Percentiles rank a stretch among this genome's conserved stretches.
Conservation (phyloP, 2,113 vertebrate genomes). For the Micronisus gabar region DNA sequence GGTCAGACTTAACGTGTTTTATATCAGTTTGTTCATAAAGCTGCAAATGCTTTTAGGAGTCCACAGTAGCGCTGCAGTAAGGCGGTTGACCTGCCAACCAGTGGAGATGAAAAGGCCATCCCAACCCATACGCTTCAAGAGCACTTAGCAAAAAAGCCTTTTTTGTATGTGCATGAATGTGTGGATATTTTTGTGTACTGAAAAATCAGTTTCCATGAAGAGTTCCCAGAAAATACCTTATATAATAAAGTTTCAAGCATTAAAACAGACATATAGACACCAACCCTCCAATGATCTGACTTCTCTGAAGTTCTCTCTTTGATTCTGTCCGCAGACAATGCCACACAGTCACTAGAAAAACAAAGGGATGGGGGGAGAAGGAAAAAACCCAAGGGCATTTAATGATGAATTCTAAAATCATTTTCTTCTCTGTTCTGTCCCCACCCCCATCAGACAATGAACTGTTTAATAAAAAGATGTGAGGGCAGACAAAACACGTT, state of each 20-base stretch:
- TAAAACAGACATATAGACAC: neutral
- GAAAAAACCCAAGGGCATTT: neutral
- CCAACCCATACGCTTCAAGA: neutral
- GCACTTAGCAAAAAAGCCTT: neutral
- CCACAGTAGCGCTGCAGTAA: neutral
- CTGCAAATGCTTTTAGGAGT: constrained; percentile 11
- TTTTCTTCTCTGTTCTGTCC: neutral
- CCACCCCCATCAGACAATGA: neutral
- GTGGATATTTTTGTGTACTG: neutral
- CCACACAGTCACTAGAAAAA: neutral
- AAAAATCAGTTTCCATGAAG: neutral
- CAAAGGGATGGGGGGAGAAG: accelerated
- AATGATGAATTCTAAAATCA: constrained; percentile 14
- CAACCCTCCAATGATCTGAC: neutral
- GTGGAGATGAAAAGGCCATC: neutral
- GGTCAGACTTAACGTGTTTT: neutral
- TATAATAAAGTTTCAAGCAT: neutral
- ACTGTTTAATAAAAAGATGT: neutral
- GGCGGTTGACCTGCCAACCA: neutral
- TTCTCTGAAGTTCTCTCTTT: neutral
- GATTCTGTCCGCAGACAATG: neutral
- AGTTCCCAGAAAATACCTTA: neutral
- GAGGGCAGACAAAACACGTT: neutral
- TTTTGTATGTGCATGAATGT: neutral
- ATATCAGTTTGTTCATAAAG: neutral